Percentiles rank a stretch among this genome's conserved stretches.
Evolutionary conservation across 2,888 invertebrate genomes (phyloP).

Genomic region (Sphaerophoria taeniata): DNA sequence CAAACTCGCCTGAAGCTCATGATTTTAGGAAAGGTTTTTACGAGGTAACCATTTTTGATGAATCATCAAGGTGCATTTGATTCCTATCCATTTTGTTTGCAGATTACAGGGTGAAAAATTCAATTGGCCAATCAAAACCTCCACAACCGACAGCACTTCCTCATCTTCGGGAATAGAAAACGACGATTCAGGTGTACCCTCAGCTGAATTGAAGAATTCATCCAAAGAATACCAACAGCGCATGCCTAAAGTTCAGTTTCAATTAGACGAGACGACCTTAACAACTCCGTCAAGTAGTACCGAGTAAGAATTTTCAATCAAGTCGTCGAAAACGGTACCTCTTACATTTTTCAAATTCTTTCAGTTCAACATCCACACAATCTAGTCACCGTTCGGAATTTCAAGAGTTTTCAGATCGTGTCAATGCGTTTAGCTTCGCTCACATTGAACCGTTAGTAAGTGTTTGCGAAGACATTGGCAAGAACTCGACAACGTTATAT

Average conservation of each 20-base stretch:
- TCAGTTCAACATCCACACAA: slow-evolving; percentile 81
- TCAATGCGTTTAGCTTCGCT: slow-evolving; percentile 83
- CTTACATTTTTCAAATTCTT: slow-evolving; percentile 40
- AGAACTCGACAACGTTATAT: slow-evolving; percentile 84
- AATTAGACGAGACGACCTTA: slow-evolving; percentile 80
- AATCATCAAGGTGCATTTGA: neutral
- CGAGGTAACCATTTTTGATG: slow-evolving; percentile 76
- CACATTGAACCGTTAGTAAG: slow-evolving; percentile 84
- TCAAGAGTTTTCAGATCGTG: slow-evolving; percentile 74
- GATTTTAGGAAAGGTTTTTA: slow-evolving; percentile 88
- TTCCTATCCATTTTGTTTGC: neutral
- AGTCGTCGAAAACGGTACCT: neutral
- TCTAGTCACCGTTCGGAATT: slow-evolving; percentile 79
- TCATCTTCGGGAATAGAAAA: slow-evolving; percentile 81
- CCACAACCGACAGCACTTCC: slow-evolving; percentile 79
- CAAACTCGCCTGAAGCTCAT: slow-evolving; percentile 92
- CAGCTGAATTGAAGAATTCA: slow-evolving; percentile 78
- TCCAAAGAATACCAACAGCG: slow-evolving; percentile 67
- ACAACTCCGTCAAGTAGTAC: slow-evolving; percentile 81
- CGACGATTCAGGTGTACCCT: slow-evolving; percentile 81
- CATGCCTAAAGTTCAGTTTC: slow-evolving; percentile 81
- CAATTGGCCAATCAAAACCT: slow-evolving; percentile 82
- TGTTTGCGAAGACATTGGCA: slow-evolving; percentile 83
- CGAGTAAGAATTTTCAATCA: slow-evolving; percentile 77
- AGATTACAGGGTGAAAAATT: slow-evolving; percentile 82